These are phyloP conservation scores for Plectropomus leopardus DNA, from an alignment of 2,113 vertebrate species.

Conservation along the genomic window DNA sequence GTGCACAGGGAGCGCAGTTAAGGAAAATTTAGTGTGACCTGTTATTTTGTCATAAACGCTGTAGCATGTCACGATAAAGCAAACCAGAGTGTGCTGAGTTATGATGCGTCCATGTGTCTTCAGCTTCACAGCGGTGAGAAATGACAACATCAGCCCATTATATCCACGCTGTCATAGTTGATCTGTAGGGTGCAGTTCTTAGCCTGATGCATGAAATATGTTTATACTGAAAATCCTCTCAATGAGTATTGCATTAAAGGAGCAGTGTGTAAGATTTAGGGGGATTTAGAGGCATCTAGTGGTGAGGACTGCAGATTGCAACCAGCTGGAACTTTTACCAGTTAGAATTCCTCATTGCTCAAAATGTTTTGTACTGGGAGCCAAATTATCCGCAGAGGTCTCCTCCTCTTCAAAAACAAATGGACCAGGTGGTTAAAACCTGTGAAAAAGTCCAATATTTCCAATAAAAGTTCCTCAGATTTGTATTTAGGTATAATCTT, in stretches of 20 bases:
- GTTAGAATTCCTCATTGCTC: too few relatives aligned
- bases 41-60: slow-evolving; percentile 55
- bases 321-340: too few relatives aligned
- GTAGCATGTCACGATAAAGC: slow-evolving; percentile 29
- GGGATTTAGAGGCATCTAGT: too few relatives aligned
- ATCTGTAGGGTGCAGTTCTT: slow-evolving; percentile 40
- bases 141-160: slow-evolving; percentile 41
- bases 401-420: too few relatives aligned
- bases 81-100: slow-evolving; percentile 45
- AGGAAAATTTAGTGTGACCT: slow-evolving; percentile 46
- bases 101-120: neutral
- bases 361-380: too few relatives aligned
- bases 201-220: slow-evolving; percentile 1
- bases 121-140: slow-evolving; percentile 18
- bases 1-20: slow-evolving; percentile 40
- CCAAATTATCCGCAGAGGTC: too few relatives aligned
- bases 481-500: too few relatives aligned
- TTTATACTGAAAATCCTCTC: slow-evolving; percentile 4
- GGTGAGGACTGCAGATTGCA: too few relatives aligned
- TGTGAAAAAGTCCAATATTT: too few relatives aligned
- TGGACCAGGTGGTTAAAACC: too few relatives aligned
- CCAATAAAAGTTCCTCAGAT: too few relatives aligned
- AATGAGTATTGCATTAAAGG: slow-evolving; percentile 15
- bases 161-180: slow-evolving; percentile 47
- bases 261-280: too few relatives aligned